Conservation (phyloP, 2,888 invertebrate species). For the Schrankia costaestrigalis region DNA sequence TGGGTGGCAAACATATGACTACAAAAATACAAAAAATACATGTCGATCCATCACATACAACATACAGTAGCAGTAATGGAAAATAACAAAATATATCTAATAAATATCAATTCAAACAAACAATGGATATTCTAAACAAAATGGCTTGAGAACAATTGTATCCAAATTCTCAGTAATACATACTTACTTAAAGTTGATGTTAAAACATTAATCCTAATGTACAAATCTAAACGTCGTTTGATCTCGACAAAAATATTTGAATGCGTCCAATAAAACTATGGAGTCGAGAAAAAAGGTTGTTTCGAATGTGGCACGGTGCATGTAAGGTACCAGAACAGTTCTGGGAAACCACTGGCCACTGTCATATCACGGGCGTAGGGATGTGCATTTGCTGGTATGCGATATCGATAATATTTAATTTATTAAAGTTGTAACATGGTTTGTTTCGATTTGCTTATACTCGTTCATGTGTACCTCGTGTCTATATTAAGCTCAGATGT, state of each 20-base stretch:
- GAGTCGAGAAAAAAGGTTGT: constrained; percentile 60
- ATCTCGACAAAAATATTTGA: constrained; percentile 79
- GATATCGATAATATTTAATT: constrained; percentile 36
- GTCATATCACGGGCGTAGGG: constrained; percentile 76
- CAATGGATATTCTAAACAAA: constrained; percentile 43
- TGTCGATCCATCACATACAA: too few relatives aligned
- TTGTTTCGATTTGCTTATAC: too few relatives aligned
- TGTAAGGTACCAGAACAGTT: constrained; percentile 75
- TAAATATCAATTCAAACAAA: constrained; percentile 22
- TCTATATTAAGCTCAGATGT: too few relatives aligned
- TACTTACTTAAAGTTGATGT: constrained; percentile 53
- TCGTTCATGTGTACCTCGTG: too few relatives aligned
- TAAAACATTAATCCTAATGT: constrained; percentile 78
- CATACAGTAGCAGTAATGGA: constrained; percentile 6
- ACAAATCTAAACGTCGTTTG: constrained; percentile 74
- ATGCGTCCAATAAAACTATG: constrained; percentile 74
- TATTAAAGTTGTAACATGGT: not conserved
- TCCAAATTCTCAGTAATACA: constrained; percentile 54
- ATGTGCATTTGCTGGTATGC: constrained; percentile 35
- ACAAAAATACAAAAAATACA: too few relatives aligned
- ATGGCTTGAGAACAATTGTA: constrained; percentile 47
- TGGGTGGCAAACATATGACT: too few relatives aligned
- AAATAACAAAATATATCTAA: constrained; percentile 5
- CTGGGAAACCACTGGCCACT: constrained; percentile 72
- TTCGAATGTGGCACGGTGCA: constrained; percentile 57